Percentiles rank a stretch among this genome's conserved stretches.
These are phyloP conservation scores for Drosophila rubida DNA, from an alignment of 2,888 invertebrate species.

Conservation along the genomic window DNA sequence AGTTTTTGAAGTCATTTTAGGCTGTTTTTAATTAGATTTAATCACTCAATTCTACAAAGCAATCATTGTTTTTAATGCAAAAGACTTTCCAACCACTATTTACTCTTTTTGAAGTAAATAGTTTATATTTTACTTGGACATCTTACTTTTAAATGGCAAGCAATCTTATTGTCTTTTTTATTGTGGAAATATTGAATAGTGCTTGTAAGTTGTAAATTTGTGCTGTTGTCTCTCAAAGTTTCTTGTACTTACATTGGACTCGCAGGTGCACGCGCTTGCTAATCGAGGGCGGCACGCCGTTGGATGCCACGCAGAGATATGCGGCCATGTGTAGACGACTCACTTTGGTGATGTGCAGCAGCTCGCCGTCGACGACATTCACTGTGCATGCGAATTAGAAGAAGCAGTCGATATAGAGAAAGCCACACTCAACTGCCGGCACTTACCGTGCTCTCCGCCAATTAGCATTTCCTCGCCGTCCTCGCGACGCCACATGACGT, in stretches of 20 bases:
- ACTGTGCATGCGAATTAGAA: slow-evolving; percentile 85
- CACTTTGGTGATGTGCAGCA: slow-evolving; percentile 93
- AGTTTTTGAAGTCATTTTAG: too few relatives aligned
- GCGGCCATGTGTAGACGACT: slow-evolving; percentile 96
- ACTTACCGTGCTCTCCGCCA: slow-evolving; percentile 94
- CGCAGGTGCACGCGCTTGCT: slow-evolving; percentile 93
- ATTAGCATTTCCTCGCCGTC: slow-evolving; percentile 95
- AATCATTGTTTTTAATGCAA: too few relatives aligned
- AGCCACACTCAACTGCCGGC: too few relatives aligned
- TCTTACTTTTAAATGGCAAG: too few relatives aligned
- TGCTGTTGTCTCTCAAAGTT: background rate
- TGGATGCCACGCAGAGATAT: slow-evolving; percentile 96
- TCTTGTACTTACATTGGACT: slow-evolving; percentile 91
- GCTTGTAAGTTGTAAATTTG: too few relatives aligned
- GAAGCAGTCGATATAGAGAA: slow-evolving; percentile 1
- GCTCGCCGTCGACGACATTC: slow-evolving; percentile 94
- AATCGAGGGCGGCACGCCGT: slow-evolving; percentile 95
- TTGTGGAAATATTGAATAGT: too few relatives aligned
- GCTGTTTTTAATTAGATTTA: too few relatives aligned
- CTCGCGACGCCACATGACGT: slow-evolving; percentile 96
- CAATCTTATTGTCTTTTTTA: too few relatives aligned
- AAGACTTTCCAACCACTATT: too few relatives aligned
- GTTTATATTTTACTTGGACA: too few relatives aligned
- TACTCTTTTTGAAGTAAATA: too few relatives aligned
- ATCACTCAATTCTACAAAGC: too few relatives aligned